Percentiles rank a stretch among this genome's conserved stretches.
Evolutionary conservation across 2,113 vertebrate genomes (phyloP).

Genomic region (Mustelus asterias): DNA sequence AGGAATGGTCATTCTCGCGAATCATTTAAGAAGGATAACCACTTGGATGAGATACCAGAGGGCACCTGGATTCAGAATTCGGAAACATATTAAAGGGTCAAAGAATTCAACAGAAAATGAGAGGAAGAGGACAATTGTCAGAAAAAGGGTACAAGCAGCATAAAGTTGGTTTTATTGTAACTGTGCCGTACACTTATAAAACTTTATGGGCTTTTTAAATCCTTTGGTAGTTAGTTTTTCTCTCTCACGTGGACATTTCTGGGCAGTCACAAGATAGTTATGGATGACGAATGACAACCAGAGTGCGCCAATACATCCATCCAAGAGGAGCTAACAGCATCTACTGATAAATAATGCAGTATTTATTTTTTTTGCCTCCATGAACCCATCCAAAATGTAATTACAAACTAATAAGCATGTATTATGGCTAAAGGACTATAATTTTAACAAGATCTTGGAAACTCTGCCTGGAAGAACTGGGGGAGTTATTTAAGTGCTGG

Average conservation of each 20-base stretch:
- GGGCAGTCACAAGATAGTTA: neutral
- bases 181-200: neutral
- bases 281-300: neutral
- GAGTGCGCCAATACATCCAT: neutral
- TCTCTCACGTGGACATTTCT: neutral
- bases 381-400: neutral
- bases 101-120: neutral
- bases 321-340: neutral
- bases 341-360: conserved; percentile 21
- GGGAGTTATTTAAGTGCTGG: neutral
- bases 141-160: neutral
- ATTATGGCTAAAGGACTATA: neutral
- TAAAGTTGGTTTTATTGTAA: neutral
- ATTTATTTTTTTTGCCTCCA: neutral
- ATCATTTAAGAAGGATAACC: neutral
- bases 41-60: neutral
- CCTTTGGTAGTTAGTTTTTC: neutral
- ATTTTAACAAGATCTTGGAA: neutral
- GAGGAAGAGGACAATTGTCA: neutral
- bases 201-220: neutral
- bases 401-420: neutral
- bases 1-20: neutral
- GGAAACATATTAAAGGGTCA: neutral
- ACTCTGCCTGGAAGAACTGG: neutral
- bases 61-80: neutral